phyloP scores from a whole-genome alignment of 2,113 vertebrate species.

The Oreochromis niloticus region DNA sequence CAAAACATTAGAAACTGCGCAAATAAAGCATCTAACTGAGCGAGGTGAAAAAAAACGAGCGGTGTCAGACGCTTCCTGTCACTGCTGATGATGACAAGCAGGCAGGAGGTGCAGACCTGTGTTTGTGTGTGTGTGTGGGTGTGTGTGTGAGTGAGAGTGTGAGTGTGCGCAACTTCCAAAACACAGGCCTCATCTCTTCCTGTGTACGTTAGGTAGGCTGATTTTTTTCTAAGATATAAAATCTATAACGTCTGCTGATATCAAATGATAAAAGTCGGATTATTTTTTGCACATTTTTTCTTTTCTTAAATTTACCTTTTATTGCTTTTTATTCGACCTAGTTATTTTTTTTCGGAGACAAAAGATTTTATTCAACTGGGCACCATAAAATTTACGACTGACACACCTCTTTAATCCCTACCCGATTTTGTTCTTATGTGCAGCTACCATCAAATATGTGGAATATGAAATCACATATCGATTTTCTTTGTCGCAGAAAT shows the following conservation, averaged over 20 bases:
- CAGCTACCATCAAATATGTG: neutral
- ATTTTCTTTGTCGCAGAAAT: neutral
- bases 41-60: neutral
- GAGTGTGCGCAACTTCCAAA: neutral
- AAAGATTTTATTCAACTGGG: neutral
- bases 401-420: neutral
- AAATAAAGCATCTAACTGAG: neutral
- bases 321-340: neutral
- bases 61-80: conserved; percentile 43
- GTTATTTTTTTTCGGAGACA: neutral
- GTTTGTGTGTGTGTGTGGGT: neutral
- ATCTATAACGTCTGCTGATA: neutral
- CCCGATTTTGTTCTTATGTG: neutral
- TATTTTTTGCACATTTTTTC: neutral
- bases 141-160: neutral
- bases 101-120: neutral
- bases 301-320: neutral
- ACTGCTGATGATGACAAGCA: conserved; percentile 23
- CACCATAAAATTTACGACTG: neutral
- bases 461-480: neutral
- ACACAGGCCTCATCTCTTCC: neutral
- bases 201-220: neutral
- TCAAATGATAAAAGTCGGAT: neutral
- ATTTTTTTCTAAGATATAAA: neutral
- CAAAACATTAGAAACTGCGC: neutral